Base-by-base conservation (phyloP, 2,888 invertebrate genomes). In the Melanchra persicariae region DNA sequence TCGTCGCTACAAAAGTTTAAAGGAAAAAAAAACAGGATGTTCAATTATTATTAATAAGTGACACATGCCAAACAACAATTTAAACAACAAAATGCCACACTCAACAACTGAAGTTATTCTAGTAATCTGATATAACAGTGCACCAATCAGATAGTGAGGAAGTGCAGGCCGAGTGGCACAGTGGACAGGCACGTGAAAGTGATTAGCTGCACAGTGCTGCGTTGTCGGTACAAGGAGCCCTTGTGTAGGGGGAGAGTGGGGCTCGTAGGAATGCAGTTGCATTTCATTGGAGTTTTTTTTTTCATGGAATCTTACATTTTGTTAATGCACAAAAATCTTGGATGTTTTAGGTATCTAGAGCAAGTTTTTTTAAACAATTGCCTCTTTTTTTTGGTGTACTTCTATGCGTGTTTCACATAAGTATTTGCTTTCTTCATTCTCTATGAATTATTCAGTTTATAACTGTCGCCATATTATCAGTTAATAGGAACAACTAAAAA, bases 171-270 rank as follows among this genome's bases (percentile, higher is more conserved):
- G 84, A 86, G 77, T 85, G 87, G 85, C 84, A 83, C 82, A 74
- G 82, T 78, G 84, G 93, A 93, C 93, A 93, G 89, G 90, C 95
- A 95, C 93, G 94, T 95, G 95, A 94, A 94, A 94, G 94, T 93
- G 92, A 95, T 95, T 95, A 95, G 90, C 85, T 74, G 88, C 87
- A 95, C 94, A 95, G 93, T 87, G 91, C 88, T 74, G 89, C 93
- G 82, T 92, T 95, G 95, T 91, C 85, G 85, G 82, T 83, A 94
- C 93, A 95, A 92, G 83, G 90, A 80, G 77, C 89, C 91, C 87
- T 93, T 94, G 92, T 94, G 80, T 70, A 49, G 3, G 84, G 63
- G 90, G 84, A 91, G 76, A 76, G 7, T 45, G 64, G 85, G 87
- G 79, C 17, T 40, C 26, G 43, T 45, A 40, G 73, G 61, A 12